phyloP scores from a whole-genome alignment of 2,888 invertebrate genomes.

The Adelognathus sp. region DNA sequence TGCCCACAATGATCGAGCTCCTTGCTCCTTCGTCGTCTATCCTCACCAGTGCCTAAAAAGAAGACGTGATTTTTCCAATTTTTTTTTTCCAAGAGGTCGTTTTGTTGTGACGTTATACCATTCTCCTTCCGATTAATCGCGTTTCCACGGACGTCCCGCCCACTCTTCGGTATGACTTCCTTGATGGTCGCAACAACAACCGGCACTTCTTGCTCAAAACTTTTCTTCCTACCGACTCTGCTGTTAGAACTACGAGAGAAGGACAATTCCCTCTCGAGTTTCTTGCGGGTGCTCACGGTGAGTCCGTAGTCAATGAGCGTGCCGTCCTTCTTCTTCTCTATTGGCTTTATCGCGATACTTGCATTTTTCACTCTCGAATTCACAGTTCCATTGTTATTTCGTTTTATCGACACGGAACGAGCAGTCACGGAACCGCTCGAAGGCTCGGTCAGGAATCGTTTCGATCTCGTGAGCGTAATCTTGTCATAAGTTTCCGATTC shows the following conservation, averaged over 20 bases:
- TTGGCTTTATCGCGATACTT: constrained; percentile 62
- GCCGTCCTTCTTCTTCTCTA: constrained; percentile 68
- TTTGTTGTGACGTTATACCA: constrained; percentile 15
- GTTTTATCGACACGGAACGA: constrained; percentile 5
- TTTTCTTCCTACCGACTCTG: constrained; percentile 28
- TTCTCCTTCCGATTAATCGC: constrained; percentile 26
- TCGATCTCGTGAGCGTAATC: not conserved
- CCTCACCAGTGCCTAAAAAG: constrained; percentile 14
- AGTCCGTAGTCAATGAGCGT: constrained; percentile 70
- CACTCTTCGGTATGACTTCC: constrained; percentile 47
- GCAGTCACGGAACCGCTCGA: not conserved
- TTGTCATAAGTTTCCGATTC: constrained; percentile 26
- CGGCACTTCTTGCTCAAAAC: constrained; percentile 36
- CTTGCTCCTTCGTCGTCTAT: not conserved
- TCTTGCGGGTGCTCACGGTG: constrained; percentile 65
- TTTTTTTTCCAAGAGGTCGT: not conserved
- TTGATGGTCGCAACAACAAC: constrained; percentile 43
- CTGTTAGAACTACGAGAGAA: constrained; percentile 29
- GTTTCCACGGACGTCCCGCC: constrained; percentile 31
- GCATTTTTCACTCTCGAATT: constrained; percentile 49
- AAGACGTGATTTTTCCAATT: not conserved
- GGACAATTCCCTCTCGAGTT: constrained; percentile 54
- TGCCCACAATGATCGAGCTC: not conserved
- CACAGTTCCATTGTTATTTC: not conserved
- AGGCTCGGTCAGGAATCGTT: not conserved